These are phyloP conservation scores for Bombyx mandarina DNA, from an alignment of 1,140 invertebrate genomes.

Conservation along the genomic window DNA sequence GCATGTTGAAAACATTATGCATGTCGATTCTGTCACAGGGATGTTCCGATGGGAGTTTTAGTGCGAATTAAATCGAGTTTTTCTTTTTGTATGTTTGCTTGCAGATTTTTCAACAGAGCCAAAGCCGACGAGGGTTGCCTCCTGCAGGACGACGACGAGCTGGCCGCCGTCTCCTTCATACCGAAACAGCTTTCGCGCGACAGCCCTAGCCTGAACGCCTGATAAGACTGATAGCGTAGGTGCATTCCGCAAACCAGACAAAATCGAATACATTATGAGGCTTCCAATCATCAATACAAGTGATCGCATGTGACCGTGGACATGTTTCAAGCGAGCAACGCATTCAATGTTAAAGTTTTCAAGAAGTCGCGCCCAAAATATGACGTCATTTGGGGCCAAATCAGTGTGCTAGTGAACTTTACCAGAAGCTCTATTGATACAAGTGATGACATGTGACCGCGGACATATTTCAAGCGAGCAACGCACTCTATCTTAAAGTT, in stretches of 20 bases:
- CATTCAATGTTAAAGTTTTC: too few species aligned
- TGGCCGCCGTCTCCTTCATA: constrained; percentile 61
- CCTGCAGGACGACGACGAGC: constrained; percentile 59
- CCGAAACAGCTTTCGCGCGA: constrained; percentile 37
- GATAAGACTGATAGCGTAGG: constrained; percentile 3
- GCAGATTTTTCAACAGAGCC: constrained; percentile 52
- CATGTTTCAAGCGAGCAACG: neutral
- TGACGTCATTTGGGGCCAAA: too few species aligned
- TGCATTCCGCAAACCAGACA: neutral
- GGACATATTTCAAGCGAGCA: neutral
- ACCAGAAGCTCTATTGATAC: neutral
- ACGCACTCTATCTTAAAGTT: too few species aligned
- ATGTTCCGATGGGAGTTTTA: too few species aligned
- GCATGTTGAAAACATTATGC: too few species aligned
- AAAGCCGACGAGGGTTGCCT: constrained; percentile 49
- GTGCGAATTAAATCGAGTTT: neutral
- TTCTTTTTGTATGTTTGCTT: constrained; percentile 5
- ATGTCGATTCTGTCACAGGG: too few species aligned
- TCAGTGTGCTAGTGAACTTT: too few species aligned
- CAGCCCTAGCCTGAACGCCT: constrained; percentile 33
- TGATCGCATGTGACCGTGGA: neutral
- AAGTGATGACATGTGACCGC: neutral
- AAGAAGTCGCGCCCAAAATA: too few species aligned
- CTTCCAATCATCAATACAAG: neutral
- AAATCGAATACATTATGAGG: too few species aligned